Base-by-base conservation (phyloP, 2,888 invertebrate genomes). In the Amiota communis region DNA sequence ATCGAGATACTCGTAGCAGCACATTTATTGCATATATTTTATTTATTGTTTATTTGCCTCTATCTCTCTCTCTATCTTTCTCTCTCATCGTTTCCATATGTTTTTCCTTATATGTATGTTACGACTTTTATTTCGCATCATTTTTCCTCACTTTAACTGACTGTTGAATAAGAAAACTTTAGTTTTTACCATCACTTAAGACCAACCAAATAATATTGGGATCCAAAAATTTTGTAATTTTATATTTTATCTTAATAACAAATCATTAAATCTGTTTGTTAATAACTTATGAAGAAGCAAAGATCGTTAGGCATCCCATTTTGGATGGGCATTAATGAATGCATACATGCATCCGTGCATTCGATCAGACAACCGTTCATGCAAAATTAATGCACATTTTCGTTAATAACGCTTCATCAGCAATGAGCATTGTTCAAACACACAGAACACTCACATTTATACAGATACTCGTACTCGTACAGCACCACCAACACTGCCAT, bases 361-460 rank as follows among this genome's bases (percentile, higher is more conserved):
- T 81, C 81, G 79, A 78, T 82, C 77, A 79, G 74, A 74, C 77
- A 78, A 74, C 74, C 77, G 78, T 61, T 80, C 80, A 80, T 79
- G 83, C 78, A 79, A 76, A 78, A 79, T 80, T 81, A 82, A 82
- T 84, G 76, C 75, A 76, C 75, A 78, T 80, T 80, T 80, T 75
- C 85, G 76, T 83, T 83, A 82, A 79, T 82, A 80, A 82, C 82
- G 80, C 82, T 75, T 79, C 81, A 78, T 69, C 77, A 75, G 79
- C 67, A 53, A 51, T 51, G 51, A 20, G 67, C 51, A 17, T 53
- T 68, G 51, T 51, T 68, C 8, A 68, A 53, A 13, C 51, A 68
- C 67, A 63, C 23, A 13, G 36, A 47, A 23, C 23, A 23, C 23
- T 56, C 11, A 56, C 59, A 61, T 36, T 15, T n/a, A 51, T 15